phyloP scores from a whole-genome alignment of 2,113 vertebrate genomes.

The Cephalopterus ornatus region DNA sequence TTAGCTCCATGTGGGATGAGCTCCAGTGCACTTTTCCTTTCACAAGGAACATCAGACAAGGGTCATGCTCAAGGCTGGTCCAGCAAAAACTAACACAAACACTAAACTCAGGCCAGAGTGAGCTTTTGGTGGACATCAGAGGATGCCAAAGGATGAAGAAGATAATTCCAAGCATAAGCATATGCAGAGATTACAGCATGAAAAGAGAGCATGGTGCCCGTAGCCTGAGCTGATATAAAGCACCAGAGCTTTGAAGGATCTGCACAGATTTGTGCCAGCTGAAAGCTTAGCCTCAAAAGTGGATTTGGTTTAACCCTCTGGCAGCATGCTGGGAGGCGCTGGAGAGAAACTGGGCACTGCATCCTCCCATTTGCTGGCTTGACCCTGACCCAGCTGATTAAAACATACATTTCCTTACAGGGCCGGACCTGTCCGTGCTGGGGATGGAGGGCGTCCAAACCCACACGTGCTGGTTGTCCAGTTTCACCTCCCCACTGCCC shows the following conservation, averaged over 20 bases:
- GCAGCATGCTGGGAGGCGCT: accelerated
- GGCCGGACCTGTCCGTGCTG: too few relatives aligned
- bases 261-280: background rate
- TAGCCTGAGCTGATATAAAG: background rate
- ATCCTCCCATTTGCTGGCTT: background rate
- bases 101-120: accelerated
- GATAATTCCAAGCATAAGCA: background rate
- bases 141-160: background rate
- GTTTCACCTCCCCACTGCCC: background rate
- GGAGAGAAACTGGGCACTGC: background rate
- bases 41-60: background rate
- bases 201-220: background rate
- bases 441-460: background rate
- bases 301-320: background rate
- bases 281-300: background rate
- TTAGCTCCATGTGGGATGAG: background rate
- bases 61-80: accelerated
- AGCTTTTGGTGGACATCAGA: background rate
- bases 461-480: accelerated
- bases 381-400: background rate
- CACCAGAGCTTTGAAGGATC: background rate
- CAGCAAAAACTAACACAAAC: background rate
- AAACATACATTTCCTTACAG: background rate
- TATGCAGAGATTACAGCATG: background rate
- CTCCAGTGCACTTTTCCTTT: accelerated